phyloP scores from a whole-genome alignment of 2,113 vertebrate species.

The Daphoenositta chrysoptera region DNA sequence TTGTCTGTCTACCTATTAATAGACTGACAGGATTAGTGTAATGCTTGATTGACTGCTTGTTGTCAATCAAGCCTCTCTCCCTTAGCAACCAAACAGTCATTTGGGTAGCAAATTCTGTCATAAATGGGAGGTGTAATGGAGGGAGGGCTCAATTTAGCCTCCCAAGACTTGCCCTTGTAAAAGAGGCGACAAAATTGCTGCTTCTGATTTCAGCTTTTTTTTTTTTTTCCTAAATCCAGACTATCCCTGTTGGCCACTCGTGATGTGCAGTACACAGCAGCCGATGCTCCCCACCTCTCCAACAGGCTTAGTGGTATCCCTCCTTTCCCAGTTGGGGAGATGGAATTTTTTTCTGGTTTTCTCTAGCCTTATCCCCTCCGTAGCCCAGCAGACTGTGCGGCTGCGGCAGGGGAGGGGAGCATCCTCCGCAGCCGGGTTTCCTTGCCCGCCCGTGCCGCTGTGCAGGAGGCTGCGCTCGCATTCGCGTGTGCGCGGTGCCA shows the following conservation, averaged over 20 bases:
- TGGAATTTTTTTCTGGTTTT: neutral
- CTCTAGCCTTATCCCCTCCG: neutral
- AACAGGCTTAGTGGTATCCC: neutral
- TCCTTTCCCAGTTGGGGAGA: neutral
- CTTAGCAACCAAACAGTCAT: neutral
- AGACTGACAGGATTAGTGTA: neutral
- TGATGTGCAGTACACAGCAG: neutral
- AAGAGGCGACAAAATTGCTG: neutral
- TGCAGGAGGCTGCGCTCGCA: neutral
- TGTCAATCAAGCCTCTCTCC: neutral
- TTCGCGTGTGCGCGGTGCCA: neutral
- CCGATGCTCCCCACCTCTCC: neutral
- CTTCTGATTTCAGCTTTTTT: neutral
- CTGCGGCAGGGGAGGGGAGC: neutral
- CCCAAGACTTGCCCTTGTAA: neutral
- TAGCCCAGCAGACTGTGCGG: neutral
- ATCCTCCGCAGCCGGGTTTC: accelerated
- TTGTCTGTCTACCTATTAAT: neutral
- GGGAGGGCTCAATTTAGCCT: neutral
- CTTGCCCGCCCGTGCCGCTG: neutral
- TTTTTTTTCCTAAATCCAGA: neutral
- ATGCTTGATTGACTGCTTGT: neutral
- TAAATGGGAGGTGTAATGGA: neutral
- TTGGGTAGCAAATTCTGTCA: neutral
- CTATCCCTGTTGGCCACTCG: neutral